Conservation (phyloP, 2,888 invertebrate genomes). For the Itoplectis maculator region DNA sequence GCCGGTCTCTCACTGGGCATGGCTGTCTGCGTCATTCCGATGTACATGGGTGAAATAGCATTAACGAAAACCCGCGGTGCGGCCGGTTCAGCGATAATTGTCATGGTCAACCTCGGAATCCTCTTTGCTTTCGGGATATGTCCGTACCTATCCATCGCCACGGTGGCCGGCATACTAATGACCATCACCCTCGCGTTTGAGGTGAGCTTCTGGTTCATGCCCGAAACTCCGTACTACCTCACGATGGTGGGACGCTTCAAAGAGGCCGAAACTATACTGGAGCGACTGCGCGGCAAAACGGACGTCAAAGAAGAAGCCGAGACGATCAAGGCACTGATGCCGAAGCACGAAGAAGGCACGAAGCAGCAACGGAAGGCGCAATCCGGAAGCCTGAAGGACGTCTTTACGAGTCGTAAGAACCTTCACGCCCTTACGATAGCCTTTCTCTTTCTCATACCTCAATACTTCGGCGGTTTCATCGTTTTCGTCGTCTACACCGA, state of each 20-base stretch:
- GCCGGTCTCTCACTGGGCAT: conserved; percentile 72
- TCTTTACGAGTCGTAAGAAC: conserved; percentile 74
- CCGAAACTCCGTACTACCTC: conserved; percentile 85
- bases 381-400: conserved; percentile 67
- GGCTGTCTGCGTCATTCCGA: conserved; percentile 69
- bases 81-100: conserved; percentile 87
- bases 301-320: conserved; percentile 86
- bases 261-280: conserved; percentile 83
- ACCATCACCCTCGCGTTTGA: conserved; percentile 80
- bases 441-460: conserved; percentile 83
- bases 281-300: conserved; percentile 83
- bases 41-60: conserved; percentile 76
- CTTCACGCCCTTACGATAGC: conserved; percentile 84
- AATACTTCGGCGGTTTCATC: conserved; percentile 84
- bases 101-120: conserved; percentile 84
- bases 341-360: conserved; percentile 15
- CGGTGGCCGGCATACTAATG: conserved; percentile 76
- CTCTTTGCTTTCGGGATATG: conserved; percentile 75
- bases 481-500: conserved; percentile 81
- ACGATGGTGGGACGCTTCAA: conserved; percentile 76
- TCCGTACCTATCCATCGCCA: conserved; percentile 74
- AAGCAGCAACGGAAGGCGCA: conserved; percentile 1
- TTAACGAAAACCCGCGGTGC: conserved; percentile 85
- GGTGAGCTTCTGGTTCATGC: conserved; percentile 83
- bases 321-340: conserved; percentile 65